Conservation (phyloP, 1,140 invertebrate genomes). For the Bombus pascuorum region DNA sequence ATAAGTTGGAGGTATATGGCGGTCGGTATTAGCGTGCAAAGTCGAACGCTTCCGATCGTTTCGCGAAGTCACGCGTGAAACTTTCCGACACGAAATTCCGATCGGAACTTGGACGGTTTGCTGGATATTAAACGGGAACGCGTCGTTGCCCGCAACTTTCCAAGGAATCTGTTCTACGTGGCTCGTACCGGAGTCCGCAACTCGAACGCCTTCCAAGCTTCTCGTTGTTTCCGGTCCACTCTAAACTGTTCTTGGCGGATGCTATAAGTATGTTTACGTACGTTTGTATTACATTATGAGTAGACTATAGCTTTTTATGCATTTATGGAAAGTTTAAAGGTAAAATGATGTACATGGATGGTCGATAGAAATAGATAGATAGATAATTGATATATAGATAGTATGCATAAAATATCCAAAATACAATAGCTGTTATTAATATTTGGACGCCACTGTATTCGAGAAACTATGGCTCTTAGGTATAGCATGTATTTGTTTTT, state of each 20-base stretch:
- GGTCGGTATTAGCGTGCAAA: slow-evolving; percentile 16
- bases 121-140: slow-evolving; percentile 46
- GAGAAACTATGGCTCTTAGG: too few relatives aligned
- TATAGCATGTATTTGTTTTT: too few relatives aligned
- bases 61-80: slow-evolving; percentile 52
- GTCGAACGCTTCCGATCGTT: slow-evolving; percentile 40
- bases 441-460: too few relatives aligned
- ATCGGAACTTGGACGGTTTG: slow-evolving; percentile 34
- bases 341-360: too few relatives aligned
- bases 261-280: too few relatives aligned
- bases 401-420: too few relatives aligned
- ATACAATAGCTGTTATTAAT: too few relatives aligned
- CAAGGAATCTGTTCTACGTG: slow-evolving; percentile 40
- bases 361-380: too few relatives aligned
- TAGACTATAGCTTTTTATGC: too few relatives aligned
- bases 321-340: too few relatives aligned
- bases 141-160: slow-evolving; percentile 33
- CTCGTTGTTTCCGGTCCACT: neutral
- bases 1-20: slow-evolving; percentile 6
- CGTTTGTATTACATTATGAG: too few relatives aligned
- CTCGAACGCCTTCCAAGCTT: neutral
- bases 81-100: slow-evolving; percentile 45
- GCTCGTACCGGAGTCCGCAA: neutral
- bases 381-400: too few relatives aligned
- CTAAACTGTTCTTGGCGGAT: neutral